Percentiles rank a stretch among this genome's conserved stretches.
phyloP scores from a whole-genome alignment of 2,113 vertebrate genomes.

The Pterocles orientalis region DNA sequence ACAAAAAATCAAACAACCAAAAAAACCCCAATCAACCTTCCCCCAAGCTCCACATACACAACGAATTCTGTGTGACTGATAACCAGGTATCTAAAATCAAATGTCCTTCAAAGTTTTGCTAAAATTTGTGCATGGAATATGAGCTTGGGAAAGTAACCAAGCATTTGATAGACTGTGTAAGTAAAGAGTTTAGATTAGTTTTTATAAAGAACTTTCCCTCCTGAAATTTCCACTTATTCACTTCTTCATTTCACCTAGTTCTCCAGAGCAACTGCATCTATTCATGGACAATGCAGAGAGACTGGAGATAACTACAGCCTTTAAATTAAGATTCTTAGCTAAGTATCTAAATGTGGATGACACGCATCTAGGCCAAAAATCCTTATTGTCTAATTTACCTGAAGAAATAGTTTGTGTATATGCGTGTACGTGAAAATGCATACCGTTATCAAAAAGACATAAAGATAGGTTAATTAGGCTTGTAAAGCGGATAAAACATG shows the following conservation, averaged over 20 bases:
- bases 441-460: neutral
- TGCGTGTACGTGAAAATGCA: neutral
- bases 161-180: neutral
- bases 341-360: neutral
- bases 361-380: neutral
- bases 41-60: no score
- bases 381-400: neutral
- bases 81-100: neutral
- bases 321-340: neutral
- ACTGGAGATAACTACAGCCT: neutral
- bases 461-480: neutral
- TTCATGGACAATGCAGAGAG: neutral
- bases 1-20: no score
- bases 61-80: no score
- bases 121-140: neutral
- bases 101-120: neutral
- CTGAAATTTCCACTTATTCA: neutral
- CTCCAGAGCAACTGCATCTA: neutral
- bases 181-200: neutral
- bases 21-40: no score
- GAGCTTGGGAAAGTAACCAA: neutral
- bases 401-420: neutral
- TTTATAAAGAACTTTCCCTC: neutral
- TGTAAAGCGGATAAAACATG: neutral
- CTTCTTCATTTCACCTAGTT: neutral